Conservation (phyloP, 92 coral and sea anemone genomes). For the Bergia sp. region DNA sequence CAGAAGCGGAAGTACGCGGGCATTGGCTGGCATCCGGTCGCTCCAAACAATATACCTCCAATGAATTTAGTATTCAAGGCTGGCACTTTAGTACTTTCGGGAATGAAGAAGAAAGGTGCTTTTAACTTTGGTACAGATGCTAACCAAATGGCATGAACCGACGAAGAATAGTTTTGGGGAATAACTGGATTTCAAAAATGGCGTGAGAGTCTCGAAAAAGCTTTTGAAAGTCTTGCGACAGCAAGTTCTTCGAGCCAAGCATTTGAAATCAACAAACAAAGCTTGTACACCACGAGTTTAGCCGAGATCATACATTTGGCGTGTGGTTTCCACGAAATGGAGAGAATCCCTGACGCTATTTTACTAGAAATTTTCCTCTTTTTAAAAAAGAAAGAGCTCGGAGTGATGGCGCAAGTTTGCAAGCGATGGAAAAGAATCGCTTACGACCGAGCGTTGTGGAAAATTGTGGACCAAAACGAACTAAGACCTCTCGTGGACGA, state of each 20-base stretch:
- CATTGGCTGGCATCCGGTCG: constrained; percentile 88
- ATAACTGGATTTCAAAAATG: constrained; percentile 24
- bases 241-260: constrained; percentile 32
- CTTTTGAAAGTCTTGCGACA: constrained; percentile 42
- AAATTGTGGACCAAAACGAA: constrained; percentile 85
- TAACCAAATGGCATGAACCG: background rate
- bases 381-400: constrained; percentile 80
- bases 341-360: constrained; percentile 92
- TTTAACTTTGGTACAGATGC: constrained; percentile 2
- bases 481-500: constrained; percentile 81
- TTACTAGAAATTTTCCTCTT: constrained; percentile 85
- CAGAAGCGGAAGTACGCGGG: constrained; percentile 88
- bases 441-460: constrained; percentile 97
- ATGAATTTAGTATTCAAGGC: constrained; percentile 47
- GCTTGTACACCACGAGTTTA: constrained; percentile 50
- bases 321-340: constrained; percentile 62
- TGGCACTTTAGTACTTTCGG: constrained; percentile 51
- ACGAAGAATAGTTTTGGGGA: background rate
- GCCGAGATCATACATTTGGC: constrained; percentile 14
- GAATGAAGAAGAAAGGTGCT: constrained; percentile 37
- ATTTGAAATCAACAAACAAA: constrained; percentile 48
- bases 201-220: constrained; percentile 48
- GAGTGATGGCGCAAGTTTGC: constrained; percentile 81
- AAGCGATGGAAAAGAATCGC: constrained; percentile 95
- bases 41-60: constrained; percentile 50